phyloP scores from a whole-genome alignment of 1,140 invertebrate species.

The Sitobion miscanthi region DNA sequence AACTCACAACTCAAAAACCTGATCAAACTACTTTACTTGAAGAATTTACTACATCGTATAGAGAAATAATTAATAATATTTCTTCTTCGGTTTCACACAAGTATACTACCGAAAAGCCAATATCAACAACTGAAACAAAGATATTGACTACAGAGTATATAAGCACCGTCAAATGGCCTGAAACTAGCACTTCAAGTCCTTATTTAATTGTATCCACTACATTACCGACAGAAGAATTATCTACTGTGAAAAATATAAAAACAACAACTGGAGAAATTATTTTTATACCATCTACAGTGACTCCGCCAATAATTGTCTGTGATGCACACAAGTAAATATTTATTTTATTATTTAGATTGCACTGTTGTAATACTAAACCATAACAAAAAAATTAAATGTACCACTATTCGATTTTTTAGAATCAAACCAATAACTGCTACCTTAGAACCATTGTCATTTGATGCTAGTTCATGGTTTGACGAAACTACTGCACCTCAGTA shows the following conservation, averaged over 20 bases:
- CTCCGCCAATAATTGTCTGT: not conserved
- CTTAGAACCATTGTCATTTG: not conserved
- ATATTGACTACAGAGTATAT: not conserved
- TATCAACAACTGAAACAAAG: not conserved
- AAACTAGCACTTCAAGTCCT: not conserved
- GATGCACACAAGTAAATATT: not conserved
- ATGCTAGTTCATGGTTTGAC: slow-evolving; percentile 38
- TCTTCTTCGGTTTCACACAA: not conserved
- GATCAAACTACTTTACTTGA: not conserved
- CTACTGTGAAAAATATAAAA: not conserved
- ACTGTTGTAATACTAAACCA: not conserved
- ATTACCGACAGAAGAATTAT: not conserved
- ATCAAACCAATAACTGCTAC: not conserved
- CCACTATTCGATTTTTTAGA: not conserved
- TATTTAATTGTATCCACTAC: not conserved
- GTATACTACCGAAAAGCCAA: not conserved
- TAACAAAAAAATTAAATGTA: not conserved
- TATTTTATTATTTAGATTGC: not conserved
- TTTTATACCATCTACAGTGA: not conserved
- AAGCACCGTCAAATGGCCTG: slow-evolving; percentile 32
- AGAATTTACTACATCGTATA: slow-evolving; percentile 32
- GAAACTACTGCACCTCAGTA: slow-evolving; percentile 7
- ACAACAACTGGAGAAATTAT: not conserved
- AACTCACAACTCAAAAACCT: slow-evolving; percentile 24
- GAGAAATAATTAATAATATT: slow-evolving; percentile 53